Evolutionary conservation across 2,888 invertebrate genomes (phyloP).

Genomic region (Zelleria hepariella): DNA sequence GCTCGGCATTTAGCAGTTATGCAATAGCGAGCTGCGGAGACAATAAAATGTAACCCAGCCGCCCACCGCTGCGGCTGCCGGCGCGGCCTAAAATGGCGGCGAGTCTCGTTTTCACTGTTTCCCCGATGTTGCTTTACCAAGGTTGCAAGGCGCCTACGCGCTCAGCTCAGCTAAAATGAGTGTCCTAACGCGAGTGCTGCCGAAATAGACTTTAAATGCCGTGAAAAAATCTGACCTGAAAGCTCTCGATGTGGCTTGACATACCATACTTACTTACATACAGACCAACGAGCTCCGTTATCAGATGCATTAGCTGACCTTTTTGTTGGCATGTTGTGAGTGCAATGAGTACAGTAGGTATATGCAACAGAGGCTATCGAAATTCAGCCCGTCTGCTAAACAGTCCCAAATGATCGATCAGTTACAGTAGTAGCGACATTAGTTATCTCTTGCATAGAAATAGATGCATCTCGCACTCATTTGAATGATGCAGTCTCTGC

Average conservation of each 20-base stretch:
- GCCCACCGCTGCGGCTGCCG: conserved; percentile 46
- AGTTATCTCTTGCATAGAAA: conserved; percentile 21
- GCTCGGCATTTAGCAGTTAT: conserved; percentile 42
- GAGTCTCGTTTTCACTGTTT: conserved; percentile 60
- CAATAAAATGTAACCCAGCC: conserved; percentile 63
- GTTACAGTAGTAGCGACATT: neutral
- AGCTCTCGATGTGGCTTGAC: neutral
- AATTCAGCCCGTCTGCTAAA: neutral
- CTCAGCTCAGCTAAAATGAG: conserved; percentile 51
- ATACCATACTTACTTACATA: too few species aligned
- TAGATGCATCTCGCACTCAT: conserved; percentile 29
- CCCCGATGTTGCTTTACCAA: conserved; percentile 50
- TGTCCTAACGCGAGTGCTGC: conserved; percentile 45
- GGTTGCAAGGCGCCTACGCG: conserved; percentile 68
- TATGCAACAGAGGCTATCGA: neutral
- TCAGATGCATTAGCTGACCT: neutral
- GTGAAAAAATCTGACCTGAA: neutral
- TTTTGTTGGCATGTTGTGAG: neutral
- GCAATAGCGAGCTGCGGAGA: conserved; percentile 54
- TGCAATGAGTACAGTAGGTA: neutral
- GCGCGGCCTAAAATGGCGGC: conserved; percentile 67
- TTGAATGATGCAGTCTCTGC: conserved; percentile 28
- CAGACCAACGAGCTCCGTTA: neutral
- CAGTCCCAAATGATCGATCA: neutral
- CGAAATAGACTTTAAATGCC: conserved; percentile 43